Evolutionary conservation across 2,888 invertebrate genomes (phyloP), one percentile per base, ranked within the genome.

Genomic region (Ametastegia equiseti): DNA sequence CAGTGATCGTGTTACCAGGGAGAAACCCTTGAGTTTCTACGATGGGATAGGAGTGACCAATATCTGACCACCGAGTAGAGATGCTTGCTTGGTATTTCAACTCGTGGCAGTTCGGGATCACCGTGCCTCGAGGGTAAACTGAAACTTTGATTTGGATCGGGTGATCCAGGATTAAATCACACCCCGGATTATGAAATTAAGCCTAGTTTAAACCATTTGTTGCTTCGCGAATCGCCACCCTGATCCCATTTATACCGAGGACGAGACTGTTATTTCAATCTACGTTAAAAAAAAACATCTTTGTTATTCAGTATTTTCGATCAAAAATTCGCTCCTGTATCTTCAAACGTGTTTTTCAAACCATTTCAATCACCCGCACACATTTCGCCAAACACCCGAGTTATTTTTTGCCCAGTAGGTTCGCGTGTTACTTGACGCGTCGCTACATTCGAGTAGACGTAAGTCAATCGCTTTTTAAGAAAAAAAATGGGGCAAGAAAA

Each of bases 81-180:
- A 71, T 71, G 71, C 47, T 71, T 45, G 27, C 30, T 71, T 71
- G 47, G 45, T 45, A 71, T 71, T 47, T 47, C 7, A 71, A 47
- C 71, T 71, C n/a, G 4, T 23, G 39, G 19, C 36, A 67, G n/a
- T 67, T 39, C 23, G 67, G 67, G 71, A 45, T 47, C 45, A 71
- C 30, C 27, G 27, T 11, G 27, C 45, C 47, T 71, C 27, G 13
- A 27, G 47, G 71, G 45, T 45, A 23, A 71, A 71, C 71, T 71
- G 71, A 71, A 71, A 47, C 45, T 71, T 71, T 71, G 71, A 71
- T 71, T 71, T 47, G 71, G 30, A 13, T 45, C 6, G 7, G 47
- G 27, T 71, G 47, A 71, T 71, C 45, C 45, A 7, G 71, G 71
- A 71, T 71, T 30, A 71, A 71, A 71, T 71, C 45, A 42, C 47